Conservation (phyloP, 2,888 invertebrate genomes). For the Leptogaster cylindrica region DNA sequence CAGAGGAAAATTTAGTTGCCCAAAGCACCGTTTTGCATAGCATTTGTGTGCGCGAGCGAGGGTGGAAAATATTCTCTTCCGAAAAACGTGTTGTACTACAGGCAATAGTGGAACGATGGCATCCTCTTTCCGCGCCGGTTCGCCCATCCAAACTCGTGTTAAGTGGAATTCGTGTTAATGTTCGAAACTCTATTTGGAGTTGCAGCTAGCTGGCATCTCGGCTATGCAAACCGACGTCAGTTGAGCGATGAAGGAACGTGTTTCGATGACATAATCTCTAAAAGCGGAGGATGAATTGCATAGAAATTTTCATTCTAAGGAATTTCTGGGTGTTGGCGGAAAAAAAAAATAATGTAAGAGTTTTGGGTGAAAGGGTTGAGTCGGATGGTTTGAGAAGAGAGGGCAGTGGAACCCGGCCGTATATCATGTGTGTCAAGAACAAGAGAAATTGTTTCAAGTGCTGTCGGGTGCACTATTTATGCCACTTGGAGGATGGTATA, state of each 20-base stretch:
- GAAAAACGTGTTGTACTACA: background rate
- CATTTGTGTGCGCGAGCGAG: background rate
- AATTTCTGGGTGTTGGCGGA: background rate
- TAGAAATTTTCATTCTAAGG: conserved; percentile 27
- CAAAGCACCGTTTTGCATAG: background rate
- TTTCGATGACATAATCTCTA: conserved; percentile 28
- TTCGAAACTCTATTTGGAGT: conserved; percentile 35
- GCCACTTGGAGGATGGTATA: background rate
- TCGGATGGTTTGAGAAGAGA: background rate
- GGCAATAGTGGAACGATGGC: background rate
- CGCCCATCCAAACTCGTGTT: conserved; percentile 17
- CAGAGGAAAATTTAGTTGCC: too few species aligned
- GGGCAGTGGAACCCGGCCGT: background rate
- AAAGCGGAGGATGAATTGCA: conserved; percentile 10
- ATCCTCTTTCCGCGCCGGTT: background rate
- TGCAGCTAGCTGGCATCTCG: conserved; percentile 29
- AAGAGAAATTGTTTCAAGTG: conserved; percentile 29
- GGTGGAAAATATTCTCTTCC: background rate
- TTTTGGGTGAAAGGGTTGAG: background rate
- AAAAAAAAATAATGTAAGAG: background rate
- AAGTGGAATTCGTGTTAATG: conserved; percentile 42
- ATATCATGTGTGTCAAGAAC: conserved; percentile 31
- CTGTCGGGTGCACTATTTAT: conserved; percentile 25
- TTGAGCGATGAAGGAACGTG: conserved; percentile 33
- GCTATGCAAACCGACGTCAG: conserved; percentile 27